phyloP scores from a whole-genome alignment of 1,140 invertebrate genomes.

The Zaprionus kolodkinae region DNA sequence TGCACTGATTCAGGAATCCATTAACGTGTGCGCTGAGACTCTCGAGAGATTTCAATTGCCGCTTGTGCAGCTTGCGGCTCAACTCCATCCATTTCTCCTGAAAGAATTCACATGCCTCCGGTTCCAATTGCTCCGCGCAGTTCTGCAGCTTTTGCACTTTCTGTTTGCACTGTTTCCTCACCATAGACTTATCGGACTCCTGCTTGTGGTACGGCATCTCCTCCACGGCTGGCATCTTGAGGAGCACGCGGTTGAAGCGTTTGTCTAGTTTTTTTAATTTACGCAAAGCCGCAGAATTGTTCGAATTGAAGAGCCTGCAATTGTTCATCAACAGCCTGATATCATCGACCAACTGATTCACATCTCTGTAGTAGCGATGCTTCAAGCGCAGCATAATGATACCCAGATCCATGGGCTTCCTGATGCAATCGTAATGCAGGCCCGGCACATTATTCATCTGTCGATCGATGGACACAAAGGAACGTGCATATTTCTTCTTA shows the following conservation, averaged over 20 bases:
- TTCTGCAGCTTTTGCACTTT: not conserved
- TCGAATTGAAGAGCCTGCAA: conserved; percentile 5
- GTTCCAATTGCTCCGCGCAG: not conserved
- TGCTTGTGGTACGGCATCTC: conserved; percentile 1
- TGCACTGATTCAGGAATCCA: not conserved
- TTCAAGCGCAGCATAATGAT: conserved; percentile 1
- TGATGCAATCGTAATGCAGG: no score
- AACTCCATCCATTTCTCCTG: not conserved
- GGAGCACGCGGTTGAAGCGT: not conserved
- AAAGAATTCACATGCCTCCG: not conserved
- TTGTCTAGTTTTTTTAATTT: not conserved
- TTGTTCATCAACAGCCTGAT: conserved; percentile 1
- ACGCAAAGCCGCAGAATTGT: not conserved
- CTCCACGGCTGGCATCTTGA: not conserved
- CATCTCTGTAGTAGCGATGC: conserved; percentile 17
- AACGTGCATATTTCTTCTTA: not conserved
- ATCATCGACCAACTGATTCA: conserved; percentile 12
- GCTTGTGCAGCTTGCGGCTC: not conserved
- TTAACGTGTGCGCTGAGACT: not conserved
- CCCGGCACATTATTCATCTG: not conserved
- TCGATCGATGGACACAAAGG: conserved; percentile 1
- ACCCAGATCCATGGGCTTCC: conserved; percentile 16
- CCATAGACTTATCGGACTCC: not conserved
- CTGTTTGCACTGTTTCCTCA: not conserved
- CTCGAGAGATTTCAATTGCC: not conserved